Base-by-base conservation (phyloP, 1,140 invertebrate genomes). In the Bombus balteatus region DNA sequence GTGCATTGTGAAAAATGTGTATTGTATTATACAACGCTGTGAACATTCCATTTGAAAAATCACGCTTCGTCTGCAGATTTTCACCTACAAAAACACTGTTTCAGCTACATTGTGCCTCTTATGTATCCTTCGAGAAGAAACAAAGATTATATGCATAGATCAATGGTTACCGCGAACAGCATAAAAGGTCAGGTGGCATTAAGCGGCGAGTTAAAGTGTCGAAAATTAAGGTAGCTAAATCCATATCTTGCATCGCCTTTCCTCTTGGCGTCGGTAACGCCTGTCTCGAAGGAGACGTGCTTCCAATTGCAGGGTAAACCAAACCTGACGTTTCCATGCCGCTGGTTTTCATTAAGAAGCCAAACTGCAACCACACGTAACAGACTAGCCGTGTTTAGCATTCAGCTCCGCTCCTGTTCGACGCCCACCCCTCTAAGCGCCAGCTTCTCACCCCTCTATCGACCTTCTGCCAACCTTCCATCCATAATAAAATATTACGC, bases 331-430 rank as follows among this genome's bases (percentile, higher is more conserved):
- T 91, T 91, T 91, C 90, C 90, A 83, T 87, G 85, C 87, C 75
- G 85, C 86, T 91, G 87, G 66, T 91, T 91, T 91, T 91, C 90
- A 91, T 91, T 91, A 91, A 89, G 90, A 88, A 87, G 79, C 84
- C 76, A 72, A 80, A 72, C 73, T 81, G 87, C 71, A 81, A 90
- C 88, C 89, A 91, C 79, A 87, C 82, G 89, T 91, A 91, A 91
- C 90, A 81, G 87, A 91, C 89, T 91, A 81, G 77, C 82, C 90
- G 87, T 88, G 87, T 82, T 90, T 90, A 90, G 86, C 85, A 90
- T 90, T 90, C 89, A 86, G 70, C 66, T 78, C 37, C 47, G 78
- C 80, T 75, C 9, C 83, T 86, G 80, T 65, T 39, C 74, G 65
- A 59, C 65, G 82, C 57, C 80, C 43, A 28, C 47, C 43, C 71